Evolutionary conservation across 1,140 invertebrate genomes (phyloP).

Genomic region (Gryon sp.): DNA sequence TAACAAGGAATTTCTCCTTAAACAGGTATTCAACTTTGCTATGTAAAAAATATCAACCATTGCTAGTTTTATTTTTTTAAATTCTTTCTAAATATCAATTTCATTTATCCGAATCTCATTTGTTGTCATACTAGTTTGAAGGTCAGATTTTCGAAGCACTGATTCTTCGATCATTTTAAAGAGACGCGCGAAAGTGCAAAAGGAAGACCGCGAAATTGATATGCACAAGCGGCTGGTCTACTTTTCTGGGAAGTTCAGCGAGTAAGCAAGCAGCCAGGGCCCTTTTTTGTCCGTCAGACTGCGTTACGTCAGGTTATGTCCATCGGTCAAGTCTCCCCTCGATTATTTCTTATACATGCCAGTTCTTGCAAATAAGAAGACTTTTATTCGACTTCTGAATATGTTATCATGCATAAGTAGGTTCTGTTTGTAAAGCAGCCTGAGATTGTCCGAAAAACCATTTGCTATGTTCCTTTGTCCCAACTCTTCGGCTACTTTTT

Average conservation of each 20-base stretch:
- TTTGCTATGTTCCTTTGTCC: conserved; percentile 49
- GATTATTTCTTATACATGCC: conserved; percentile 56
- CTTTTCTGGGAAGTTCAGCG: conserved; percentile 40
- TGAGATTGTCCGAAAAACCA: conserved; percentile 57
- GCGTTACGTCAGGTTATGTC: conserved; percentile 61
- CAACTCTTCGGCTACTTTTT: conserved; percentile 17
- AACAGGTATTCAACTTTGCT: too few species aligned
- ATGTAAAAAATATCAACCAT: too few species aligned
- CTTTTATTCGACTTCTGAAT: conserved; percentile 66
- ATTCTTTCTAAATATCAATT: too few species aligned
- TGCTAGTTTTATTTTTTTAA: too few species aligned
- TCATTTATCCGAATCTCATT: too few species aligned
- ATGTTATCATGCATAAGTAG: conserved; percentile 72
- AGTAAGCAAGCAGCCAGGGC: conserved; percentile 23
- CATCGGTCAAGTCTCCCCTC: conserved; percentile 18
- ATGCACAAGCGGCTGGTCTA: conserved; percentile 41
- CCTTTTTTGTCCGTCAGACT: conserved; percentile 45
- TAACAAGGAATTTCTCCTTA: too few species aligned
- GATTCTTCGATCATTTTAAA: conserved; percentile 20
- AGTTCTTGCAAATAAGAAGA: conserved; percentile 51
- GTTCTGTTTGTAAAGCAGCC: conserved; percentile 71
- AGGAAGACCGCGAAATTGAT: conserved; percentile 34
- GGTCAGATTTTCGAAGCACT: too few species aligned
- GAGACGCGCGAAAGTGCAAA: conserved; percentile 31
- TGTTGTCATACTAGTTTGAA: too few species aligned